Evolutionary conservation across 2,888 invertebrate genomes (phyloP).

Genomic region (Cerastis rubricosa): DNA sequence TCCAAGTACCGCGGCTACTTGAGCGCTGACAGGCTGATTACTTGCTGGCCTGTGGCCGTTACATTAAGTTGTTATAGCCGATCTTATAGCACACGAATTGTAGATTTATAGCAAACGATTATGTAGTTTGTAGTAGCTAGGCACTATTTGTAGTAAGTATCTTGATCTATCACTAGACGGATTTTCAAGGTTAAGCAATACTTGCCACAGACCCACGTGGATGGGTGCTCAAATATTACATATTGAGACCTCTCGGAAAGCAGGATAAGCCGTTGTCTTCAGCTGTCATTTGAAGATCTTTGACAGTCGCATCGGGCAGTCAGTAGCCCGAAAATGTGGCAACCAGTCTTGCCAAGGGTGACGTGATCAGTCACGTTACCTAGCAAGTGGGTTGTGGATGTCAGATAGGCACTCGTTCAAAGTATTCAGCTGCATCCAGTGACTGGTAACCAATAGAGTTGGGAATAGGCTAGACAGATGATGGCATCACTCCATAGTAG

Average conservation of each 20-base stretch:
- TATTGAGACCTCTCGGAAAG: neutral
- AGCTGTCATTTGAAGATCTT: neutral
- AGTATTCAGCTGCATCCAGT: neutral
- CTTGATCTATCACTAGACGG: neutral
- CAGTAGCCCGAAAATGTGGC: neutral
- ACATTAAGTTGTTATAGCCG: slow-evolving; percentile 45
- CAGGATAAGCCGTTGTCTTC: neutral
- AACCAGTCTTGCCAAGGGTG: neutral
- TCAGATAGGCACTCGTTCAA: neutral
- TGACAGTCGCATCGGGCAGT: no score
- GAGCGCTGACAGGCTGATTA: slow-evolving; percentile 50
- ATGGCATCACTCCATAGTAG: neutral
- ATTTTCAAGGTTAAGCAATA: neutral
- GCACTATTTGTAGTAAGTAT: neutral
- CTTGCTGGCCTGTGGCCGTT: slow-evolving; percentile 20
- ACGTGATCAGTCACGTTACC: neutral
- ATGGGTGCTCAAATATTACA: neutral
- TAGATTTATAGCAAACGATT: neutral
- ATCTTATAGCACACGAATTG: neutral
- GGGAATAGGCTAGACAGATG: neutral
- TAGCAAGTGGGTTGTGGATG: neutral
- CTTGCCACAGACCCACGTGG: no score
- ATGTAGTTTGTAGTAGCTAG: neutral
- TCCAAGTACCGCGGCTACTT: slow-evolving; percentile 17
- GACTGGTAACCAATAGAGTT: neutral